Conservation (phyloP, 1,140 invertebrate genomes). For the Dendrolimus kikuchii region DNA sequence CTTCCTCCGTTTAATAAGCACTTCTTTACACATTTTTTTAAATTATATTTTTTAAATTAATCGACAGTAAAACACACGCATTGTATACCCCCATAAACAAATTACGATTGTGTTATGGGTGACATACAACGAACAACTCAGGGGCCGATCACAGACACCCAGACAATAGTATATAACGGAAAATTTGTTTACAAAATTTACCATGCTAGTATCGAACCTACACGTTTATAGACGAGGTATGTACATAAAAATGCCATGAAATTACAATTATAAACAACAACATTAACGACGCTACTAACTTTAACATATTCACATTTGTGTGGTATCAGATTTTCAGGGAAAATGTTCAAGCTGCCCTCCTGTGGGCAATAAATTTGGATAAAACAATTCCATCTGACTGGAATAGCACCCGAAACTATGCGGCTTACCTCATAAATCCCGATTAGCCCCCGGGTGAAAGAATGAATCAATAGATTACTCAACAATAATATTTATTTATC, state of each 20-base stretch:
- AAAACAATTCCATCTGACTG: constrained; percentile 49
- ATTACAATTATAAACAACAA: not conserved
- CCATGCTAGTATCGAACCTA: too few relatives aligned
- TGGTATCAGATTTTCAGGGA: constrained; percentile 27
- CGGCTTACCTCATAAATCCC: constrained; percentile 42
- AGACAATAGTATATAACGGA: too few relatives aligned
- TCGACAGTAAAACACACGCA: too few relatives aligned
- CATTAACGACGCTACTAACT: not conserved
- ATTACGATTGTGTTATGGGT: too few relatives aligned
- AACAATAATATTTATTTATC: constrained; percentile 22
- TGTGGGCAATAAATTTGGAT: constrained; percentile 51
- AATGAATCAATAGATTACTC: constrained; percentile 40
- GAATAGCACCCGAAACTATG: constrained; percentile 39
- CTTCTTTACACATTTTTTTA: too few relatives aligned
- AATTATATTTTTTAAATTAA: too few relatives aligned
- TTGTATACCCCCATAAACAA: too few relatives aligned
- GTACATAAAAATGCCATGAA: not conserved
- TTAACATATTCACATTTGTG: constrained; percentile 27
- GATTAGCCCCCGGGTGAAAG: constrained; percentile 38
- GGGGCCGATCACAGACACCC: too few relatives aligned
- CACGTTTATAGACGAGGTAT: too few relatives aligned
- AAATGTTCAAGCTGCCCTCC: constrained; percentile 40
- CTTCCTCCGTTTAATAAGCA: too few relatives aligned
- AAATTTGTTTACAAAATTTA: too few relatives aligned
- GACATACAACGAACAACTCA: too few relatives aligned